Evolutionary conservation across 2,797 vertebrate species (phyloP).

Genomic region (Eleutherodactylus coqui): DNA sequence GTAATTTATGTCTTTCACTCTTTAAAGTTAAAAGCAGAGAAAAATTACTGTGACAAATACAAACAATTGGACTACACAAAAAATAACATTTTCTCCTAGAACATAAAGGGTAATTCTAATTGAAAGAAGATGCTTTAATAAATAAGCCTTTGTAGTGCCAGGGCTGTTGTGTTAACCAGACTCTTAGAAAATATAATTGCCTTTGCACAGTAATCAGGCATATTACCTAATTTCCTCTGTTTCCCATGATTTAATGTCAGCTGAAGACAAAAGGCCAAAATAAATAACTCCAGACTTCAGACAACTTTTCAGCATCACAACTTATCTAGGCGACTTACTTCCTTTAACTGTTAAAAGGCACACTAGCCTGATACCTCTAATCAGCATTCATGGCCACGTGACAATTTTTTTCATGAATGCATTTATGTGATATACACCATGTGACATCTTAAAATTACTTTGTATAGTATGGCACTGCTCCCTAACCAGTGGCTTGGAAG

Average conservation of each 20-base stretch:
- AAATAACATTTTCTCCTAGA: slow-evolving; percentile 17
- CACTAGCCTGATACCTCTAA: background rate
- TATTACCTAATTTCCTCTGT: slow-evolving; percentile 13
- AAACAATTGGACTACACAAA: slow-evolving; percentile 15
- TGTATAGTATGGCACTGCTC: background rate
- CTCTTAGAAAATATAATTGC: background rate
- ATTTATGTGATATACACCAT: background rate
- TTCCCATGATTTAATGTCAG: background rate
- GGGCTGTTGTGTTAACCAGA: slow-evolving; percentile 13
- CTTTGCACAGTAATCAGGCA: background rate
- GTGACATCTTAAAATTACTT: background rate
- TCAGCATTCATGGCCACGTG: background rate
- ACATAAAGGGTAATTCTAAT: background rate
- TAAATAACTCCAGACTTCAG: background rate
- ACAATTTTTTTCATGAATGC: background rate
- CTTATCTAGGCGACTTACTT: background rate
- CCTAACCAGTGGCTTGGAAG: background rate
- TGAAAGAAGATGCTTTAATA: slow-evolving; percentile 27
- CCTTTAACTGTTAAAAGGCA: background rate
- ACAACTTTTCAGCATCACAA: background rate
- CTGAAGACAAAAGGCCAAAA: slow-evolving; percentile 5
- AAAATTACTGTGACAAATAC: slow-evolving; percentile 35
- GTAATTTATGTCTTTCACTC: slow-evolving; percentile 25
- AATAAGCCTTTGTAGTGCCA: background rate
- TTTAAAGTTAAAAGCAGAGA: slow-evolving; percentile 8